phyloP scores from a whole-genome alignment of 1,140 invertebrate genomes.

The Gonatopus flavifemur region DNA sequence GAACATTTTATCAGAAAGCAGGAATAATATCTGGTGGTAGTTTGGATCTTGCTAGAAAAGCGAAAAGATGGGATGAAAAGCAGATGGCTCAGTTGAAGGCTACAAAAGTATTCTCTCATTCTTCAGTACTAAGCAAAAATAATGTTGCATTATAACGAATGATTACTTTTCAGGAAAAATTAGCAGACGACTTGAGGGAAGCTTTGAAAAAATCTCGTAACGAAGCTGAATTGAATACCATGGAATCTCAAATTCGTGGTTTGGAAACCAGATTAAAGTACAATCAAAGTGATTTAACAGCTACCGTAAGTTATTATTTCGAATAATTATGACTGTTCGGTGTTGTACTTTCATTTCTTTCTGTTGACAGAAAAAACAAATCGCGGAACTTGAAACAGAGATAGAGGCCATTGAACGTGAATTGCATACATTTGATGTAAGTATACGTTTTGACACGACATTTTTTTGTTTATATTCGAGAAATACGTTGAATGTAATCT shows the following conservation, averaged over 20 bases:
- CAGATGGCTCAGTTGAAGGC: slow-evolving; percentile 82
- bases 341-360: too few relatives aligned
- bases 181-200: slow-evolving; percentile 82
- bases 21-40: slow-evolving; percentile 96
- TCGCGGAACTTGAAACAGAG: slow-evolving; percentile 63
- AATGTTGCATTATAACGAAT: not conserved
- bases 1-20: slow-evolving; percentile 94
- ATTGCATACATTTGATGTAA: slow-evolving; percentile 1
- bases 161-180: slow-evolving; percentile 64
- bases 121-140: slow-evolving; percentile 3
- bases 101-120: slow-evolving; percentile 61
- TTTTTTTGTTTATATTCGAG: slow-evolving; percentile 1
- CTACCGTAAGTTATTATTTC: slow-evolving; percentile 65
- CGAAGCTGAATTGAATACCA: slow-evolving; percentile 94
- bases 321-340: too few relatives aligned
- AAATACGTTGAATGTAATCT: not conserved
- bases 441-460: slow-evolving; percentile 1
- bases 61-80: slow-evolving; percentile 95
- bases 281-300: slow-evolving; percentile 82
- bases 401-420: not conserved
- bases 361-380: slow-evolving; percentile 68
- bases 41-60: slow-evolving; percentile 84
- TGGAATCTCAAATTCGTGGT: slow-evolving; percentile 91
- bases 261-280: slow-evolving; percentile 92
- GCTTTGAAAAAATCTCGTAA: slow-evolving; percentile 93